A percentile compares a stretch with the other conserved stretches of the same genome.
Evolutionary conservation across 2,113 vertebrate species (phyloP).

Genomic region (Cyanocitta stelleri): DNA sequence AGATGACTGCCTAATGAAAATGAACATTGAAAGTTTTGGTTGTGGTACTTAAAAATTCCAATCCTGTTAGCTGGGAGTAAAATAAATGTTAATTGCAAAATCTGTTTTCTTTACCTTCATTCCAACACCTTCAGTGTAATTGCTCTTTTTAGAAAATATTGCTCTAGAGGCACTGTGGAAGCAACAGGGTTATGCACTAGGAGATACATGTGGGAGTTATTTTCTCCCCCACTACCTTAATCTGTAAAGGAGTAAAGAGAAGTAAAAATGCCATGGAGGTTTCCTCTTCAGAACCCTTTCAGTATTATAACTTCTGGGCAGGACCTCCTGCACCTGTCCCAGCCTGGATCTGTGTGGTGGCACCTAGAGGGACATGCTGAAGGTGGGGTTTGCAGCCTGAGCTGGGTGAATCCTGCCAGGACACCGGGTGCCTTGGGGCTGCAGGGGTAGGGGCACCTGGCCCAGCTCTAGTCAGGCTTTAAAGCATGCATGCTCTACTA

Average conservation of each 20-base stretch:
- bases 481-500: neutral
- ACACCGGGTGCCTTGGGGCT: neutral
- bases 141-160: neutral
- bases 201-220: neutral
- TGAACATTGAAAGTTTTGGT: neutral
- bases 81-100: neutral
- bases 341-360: neutral
- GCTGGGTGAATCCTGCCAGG: neutral
- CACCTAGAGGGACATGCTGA: accelerated
- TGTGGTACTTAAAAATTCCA: neutral
- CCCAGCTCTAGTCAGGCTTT: neutral
- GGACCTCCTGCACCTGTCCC: neutral
- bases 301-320: neutral
- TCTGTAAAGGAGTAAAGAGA: neutral
- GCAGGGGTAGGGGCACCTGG: neutral
- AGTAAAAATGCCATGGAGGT: neutral
- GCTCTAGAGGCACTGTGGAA: neutral
- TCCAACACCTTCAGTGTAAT: neutral
- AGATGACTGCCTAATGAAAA: neutral
- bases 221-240: neutral
- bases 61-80: neutral
- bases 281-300: neutral
- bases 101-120: neutral
- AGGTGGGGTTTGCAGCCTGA: accelerated
- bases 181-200: neutral